A percentile compares a stretch with the other conserved stretches of the same genome.
phyloP scores from a whole-genome alignment of 2,113 vertebrate species.

The Gracilinanus agilis region DNA sequence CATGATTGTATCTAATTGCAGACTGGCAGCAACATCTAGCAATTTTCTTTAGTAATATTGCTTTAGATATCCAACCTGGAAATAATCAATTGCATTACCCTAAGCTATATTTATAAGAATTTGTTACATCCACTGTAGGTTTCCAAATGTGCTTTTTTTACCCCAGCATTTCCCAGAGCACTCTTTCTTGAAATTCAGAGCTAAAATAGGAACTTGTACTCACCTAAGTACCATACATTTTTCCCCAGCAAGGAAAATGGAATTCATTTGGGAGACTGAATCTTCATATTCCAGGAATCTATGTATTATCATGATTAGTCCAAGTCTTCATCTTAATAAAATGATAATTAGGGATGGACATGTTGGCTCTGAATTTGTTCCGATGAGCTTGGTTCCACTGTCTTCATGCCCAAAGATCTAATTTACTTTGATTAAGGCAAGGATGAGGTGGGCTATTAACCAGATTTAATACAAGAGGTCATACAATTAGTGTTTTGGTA shows the following conservation, averaged over 20 bases:
- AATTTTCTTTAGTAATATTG: constrained; percentile 72
- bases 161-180: constrained; percentile 31
- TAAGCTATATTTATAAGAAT: constrained; percentile 40
- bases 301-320: background rate
- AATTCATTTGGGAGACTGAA: constrained; percentile 43
- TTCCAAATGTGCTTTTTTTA: background rate
- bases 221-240: background rate
- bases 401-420: background rate
- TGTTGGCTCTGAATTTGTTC: constrained; percentile 41
- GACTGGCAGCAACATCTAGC: constrained; percentile 55
- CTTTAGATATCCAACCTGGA: constrained; percentile 62
- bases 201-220: constrained; percentile 35
- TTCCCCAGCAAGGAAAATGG: constrained; percentile 50
- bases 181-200: constrained; percentile 4
- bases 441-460: constrained; percentile 33
- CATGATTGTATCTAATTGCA: constrained; percentile 68
- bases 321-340: constrained; percentile 62
- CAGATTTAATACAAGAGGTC: constrained; percentile 52
- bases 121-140: constrained; percentile 17
- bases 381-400: constrained; percentile 47
- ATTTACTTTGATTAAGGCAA: constrained; percentile 55
- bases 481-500: constrained; percentile 35
- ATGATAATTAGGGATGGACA: constrained; percentile 45
- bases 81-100: constrained; percentile 64
- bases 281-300: constrained; percentile 22